A percentile compares a stretch with the other conserved stretches of the same genome.
phyloP scores from a whole-genome alignment of 2,888 invertebrate species.

The Alviniconcha strummeri region DNA sequence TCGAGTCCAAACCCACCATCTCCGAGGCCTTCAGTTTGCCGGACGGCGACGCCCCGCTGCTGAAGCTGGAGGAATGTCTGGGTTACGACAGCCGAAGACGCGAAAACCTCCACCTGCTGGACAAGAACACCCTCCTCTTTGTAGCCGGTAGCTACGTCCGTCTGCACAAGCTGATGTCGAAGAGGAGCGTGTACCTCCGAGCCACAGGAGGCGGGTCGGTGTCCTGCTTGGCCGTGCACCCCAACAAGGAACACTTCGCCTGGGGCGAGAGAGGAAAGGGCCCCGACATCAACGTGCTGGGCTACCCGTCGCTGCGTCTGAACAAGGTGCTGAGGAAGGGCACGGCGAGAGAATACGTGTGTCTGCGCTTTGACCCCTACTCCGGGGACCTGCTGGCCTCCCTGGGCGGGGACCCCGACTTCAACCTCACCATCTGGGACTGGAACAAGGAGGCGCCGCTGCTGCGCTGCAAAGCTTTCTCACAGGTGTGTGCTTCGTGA shows the following conservation, averaged over 20 bases:
- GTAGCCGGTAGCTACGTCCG: constrained; percentile 37
- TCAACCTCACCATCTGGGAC: constrained; percentile 38
- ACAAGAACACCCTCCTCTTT: constrained; percentile 31
- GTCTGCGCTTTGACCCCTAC: constrained; percentile 33
- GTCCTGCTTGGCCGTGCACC: constrained; percentile 32
- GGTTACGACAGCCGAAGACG: constrained; percentile 39
- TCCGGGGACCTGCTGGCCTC: constrained; percentile 32
- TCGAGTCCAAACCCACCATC: constrained; percentile 59
- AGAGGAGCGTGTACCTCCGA: constrained; percentile 21
- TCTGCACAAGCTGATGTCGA: constrained; percentile 19
- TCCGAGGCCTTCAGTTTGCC: constrained; percentile 50
- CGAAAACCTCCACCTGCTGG: constrained; percentile 38
- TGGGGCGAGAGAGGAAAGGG: constrained; percentile 37
- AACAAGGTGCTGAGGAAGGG: constrained; percentile 36
- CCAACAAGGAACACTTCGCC: constrained; percentile 34
- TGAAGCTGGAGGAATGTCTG: constrained; percentile 17
- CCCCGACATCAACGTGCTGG: constrained; percentile 37
- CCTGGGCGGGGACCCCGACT: constrained; percentile 40
- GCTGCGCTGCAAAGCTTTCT: constrained; percentile 33
- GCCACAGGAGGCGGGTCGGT: constrained; percentile 36
- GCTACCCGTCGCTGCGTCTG: constrained; percentile 34
- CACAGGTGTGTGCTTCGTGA: constrained; percentile 13
- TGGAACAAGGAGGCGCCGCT: constrained; percentile 39
- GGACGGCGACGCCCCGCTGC: neutral
- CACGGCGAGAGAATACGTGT: constrained; percentile 34